phyloP scores from a whole-genome alignment of 1,140 invertebrate species.

The Cherax destructor region DNA sequence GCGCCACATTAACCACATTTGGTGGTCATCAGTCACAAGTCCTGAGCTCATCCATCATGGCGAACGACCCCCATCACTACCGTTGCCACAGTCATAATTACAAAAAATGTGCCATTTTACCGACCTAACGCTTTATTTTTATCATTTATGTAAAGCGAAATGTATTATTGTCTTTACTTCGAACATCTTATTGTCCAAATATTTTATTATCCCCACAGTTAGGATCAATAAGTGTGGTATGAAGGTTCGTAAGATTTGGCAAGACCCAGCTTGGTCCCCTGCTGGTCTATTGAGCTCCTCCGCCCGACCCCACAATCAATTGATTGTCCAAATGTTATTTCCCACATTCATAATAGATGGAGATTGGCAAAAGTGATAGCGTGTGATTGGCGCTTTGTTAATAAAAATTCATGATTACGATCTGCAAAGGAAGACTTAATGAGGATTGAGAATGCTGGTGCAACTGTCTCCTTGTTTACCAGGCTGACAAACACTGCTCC shows the following conservation, averaged over 20 bases:
- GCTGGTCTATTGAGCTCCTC: conserved; percentile 38
- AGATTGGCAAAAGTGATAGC: neutral
- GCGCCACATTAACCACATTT: conserved; percentile 31
- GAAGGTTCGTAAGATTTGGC: neutral
- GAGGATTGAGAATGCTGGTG: no score
- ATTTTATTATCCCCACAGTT: no score
- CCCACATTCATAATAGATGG: conserved; percentile 28
- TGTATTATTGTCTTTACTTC: no score
- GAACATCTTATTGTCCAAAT: no score
- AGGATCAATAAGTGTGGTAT: no score
- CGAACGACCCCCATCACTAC: neutral
- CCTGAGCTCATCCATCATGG: conserved; percentile 17
- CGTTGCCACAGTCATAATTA: neutral
- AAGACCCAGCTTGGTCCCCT: neutral
- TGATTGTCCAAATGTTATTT: conserved; percentile 45
- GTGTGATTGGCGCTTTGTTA: neutral
- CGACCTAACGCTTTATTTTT: no score
- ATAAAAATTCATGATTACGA: neutral
- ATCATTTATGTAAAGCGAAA: no score
- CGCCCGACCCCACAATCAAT: conserved; percentile 9
- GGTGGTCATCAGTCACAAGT: conserved; percentile 39
- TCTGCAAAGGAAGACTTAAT: neutral
- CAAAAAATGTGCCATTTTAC: neutral
- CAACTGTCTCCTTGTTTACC: no score
- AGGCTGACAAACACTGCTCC: no score